Evolutionary conservation across 2,797 vertebrate species (phyloP).

Genomic region (Megalops cyprinoides): DNA sequence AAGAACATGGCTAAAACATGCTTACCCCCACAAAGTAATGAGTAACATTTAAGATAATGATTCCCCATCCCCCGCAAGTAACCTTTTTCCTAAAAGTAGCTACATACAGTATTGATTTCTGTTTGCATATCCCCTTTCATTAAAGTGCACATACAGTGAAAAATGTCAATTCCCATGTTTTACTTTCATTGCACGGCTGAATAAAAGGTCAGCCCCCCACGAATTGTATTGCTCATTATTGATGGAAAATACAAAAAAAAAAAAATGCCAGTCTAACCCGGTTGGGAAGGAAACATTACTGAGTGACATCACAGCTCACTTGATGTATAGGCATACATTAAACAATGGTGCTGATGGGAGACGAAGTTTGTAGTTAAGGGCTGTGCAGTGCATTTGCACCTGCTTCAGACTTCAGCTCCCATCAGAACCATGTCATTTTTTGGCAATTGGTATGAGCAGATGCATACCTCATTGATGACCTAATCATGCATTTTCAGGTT

Average conservation of each 20-base stretch:
- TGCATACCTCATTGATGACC: neutral
- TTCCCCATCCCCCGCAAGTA: neutral
- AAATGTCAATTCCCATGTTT: conserved; percentile 9
- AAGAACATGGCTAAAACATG: neutral
- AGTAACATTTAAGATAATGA: neutral
- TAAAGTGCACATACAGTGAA: neutral
- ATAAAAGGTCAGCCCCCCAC: neutral
- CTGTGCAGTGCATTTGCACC: neutral
- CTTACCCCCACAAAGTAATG: neutral
- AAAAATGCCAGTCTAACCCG: no score
- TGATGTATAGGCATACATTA: neutral
- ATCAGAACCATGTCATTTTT: neutral
- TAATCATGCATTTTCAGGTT: neutral
- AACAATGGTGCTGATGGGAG: neutral
- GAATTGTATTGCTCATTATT: neutral
- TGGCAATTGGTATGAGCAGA: neutral
- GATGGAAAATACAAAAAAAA: neutral
- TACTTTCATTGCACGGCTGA: neutral
- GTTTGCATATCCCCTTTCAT: neutral
- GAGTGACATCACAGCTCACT: neutral
- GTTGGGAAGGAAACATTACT: neutral
- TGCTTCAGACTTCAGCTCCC: neutral
- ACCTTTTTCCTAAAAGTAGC: neutral
- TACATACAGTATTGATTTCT: neutral
- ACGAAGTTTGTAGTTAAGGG: neutral